phyloP scores from a whole-genome alignment of 2,113 vertebrate species.

The Asarcornis scutulata region DNA sequence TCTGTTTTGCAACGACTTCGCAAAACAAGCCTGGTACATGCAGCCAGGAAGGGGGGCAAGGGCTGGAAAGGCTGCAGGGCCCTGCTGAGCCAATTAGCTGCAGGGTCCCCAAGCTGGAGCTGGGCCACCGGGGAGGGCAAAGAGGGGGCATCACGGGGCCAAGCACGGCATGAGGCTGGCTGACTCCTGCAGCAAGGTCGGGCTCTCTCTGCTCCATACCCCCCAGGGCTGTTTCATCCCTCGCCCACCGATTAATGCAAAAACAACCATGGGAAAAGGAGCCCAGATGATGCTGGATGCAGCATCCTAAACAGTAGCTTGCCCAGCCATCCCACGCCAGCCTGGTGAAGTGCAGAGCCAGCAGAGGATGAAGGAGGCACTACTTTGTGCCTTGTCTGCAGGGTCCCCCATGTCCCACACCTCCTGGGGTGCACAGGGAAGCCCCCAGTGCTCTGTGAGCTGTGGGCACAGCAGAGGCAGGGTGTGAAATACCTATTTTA shows the following conservation, averaged over 20 bases:
- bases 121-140: background rate
- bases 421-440: background rate
- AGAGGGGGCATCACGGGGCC: rapidly evolving
- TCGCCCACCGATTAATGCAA: background rate
- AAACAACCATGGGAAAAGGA: background rate
- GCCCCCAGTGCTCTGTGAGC: background rate
- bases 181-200: background rate
- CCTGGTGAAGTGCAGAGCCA: background rate
- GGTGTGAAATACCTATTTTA: rapidly evolving
- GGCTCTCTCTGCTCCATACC: background rate
- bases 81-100: background rate
- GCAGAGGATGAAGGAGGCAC: background rate
- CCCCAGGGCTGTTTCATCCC: background rate
- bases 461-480: background rate
- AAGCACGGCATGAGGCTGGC: background rate
- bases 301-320: rapidly evolving
- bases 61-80: background rate
- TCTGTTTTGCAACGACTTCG: background rate
- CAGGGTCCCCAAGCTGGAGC: background rate
- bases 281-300: background rate
- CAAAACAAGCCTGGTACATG: background rate
- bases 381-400: background rate
- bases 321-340: background rate
- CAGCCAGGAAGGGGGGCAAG: background rate
- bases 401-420: rapidly evolving